Evolutionary conservation across 2,113 vertebrate genomes (phyloP), one percentile per base, ranked within the genome.

Genomic region (Riparia riparia): DNA sequence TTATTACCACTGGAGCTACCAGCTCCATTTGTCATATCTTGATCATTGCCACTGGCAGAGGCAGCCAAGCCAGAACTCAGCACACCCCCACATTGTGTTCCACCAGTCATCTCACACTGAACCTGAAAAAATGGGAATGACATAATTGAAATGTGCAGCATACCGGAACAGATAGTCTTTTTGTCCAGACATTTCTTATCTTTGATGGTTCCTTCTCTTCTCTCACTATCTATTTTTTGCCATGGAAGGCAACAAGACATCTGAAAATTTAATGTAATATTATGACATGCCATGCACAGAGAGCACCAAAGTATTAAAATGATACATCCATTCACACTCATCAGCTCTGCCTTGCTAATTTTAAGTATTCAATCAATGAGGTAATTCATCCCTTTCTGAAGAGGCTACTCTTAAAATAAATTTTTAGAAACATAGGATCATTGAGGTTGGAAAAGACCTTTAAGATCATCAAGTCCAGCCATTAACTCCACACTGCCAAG

Each of bases 191-290:
- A 61, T 82, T 92, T 91, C 34, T 90, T 82, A 37, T 90, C 41
- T 85, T 87, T 92, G 81, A 71, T 82, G 50, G 57, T 20, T 95
- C 93, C 63, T 25, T 44, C 37, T 69, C 53, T 76, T 91, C 61
- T 60, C 37, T 87, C 65, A 47, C 51, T 44, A 26, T 91, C 94
- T 92, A 92, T 82, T 90, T 96, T 95, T 93, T 96, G 72, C 92
- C 45, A 42, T n/a, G 51, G 85, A 86, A 93, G 26, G 74, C 85
- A 97, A 91, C 78, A 92, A 93, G 92, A 76, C 14, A 66, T 69
- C 63, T 94, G 54, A 94, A 94, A 93, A 92, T 69, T 90, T 94
- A 94, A 95, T 95, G 71, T 25, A 93, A 49, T 96, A 90, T 93
- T 96, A 92, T 85, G 90, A 86, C 71, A 76, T 80, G 7, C 37